Percentiles rank a stretch among this genome's conserved stretches.
Evolutionary conservation across 1,140 invertebrate genomes (phyloP).

Genomic region (Anagrus nilaparvatae): DNA sequence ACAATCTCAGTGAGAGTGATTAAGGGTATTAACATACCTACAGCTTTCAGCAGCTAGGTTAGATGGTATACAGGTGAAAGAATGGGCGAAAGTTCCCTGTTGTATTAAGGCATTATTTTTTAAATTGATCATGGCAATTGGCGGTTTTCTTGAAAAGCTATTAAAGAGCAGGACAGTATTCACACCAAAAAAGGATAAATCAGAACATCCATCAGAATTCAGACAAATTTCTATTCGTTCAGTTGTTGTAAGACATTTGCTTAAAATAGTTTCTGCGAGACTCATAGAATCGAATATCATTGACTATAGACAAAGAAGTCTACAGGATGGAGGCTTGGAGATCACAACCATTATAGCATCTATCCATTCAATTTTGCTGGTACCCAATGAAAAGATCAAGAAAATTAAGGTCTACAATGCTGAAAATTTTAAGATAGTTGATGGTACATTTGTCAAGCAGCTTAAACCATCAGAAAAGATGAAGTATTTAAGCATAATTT

Average conservation of each 20-base stretch:
- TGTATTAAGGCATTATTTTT: not conserved
- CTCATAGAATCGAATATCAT: conserved; percentile 10
- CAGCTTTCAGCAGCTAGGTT: conserved; percentile 8
- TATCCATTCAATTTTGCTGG: conserved; percentile 24
- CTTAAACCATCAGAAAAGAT: too few relatives aligned
- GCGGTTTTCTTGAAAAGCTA: not conserved
- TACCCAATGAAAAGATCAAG: conserved; percentile 16
- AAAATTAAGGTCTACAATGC: conserved; percentile 8
- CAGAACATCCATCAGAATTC: conserved; percentile 9
- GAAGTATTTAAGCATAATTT: too few relatives aligned
- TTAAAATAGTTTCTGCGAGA: conserved; percentile 27
- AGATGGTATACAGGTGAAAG: conserved; percentile 4
- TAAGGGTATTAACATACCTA: too few relatives aligned
- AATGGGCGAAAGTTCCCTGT: not conserved
- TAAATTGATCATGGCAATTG: conserved; percentile 9
- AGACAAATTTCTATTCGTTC: conserved; percentile 36
- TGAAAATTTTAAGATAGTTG: not conserved
- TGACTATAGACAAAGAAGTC: conserved; percentile 19
- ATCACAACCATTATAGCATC: too few relatives aligned
- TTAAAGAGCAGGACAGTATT: conserved; percentile 14
- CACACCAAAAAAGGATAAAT: conserved; percentile 19
- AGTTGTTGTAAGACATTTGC: conserved; percentile 24
- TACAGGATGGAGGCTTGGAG: conserved; percentile 23
- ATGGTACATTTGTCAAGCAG: too few relatives aligned
- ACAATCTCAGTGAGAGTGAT: too few relatives aligned